Conservation (phyloP, 2,888 invertebrate species). For the Apodemia mormo region DNA sequence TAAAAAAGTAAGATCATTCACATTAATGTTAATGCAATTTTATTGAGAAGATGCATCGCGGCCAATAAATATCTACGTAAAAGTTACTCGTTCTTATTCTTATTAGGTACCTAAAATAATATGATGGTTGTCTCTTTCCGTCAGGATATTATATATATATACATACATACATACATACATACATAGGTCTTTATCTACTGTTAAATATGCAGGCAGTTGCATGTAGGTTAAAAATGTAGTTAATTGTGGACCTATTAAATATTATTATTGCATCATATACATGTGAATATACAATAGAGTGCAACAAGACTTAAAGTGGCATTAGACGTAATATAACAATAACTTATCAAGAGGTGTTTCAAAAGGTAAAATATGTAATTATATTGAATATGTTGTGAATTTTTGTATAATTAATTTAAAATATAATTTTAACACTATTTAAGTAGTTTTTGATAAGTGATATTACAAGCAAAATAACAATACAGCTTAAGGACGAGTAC, state of each 20-base stretch:
- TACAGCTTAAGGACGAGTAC: conserved; percentile 18
- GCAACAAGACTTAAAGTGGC: conserved; percentile 62
- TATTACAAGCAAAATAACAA: conserved; percentile 53
- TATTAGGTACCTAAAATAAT: no score
- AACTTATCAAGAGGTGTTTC: conserved; percentile 64
- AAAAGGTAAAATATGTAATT: conserved; percentile 51
- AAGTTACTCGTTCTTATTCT: no score
- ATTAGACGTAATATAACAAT: conserved; percentile 59
- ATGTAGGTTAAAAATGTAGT: conserved; percentile 47
- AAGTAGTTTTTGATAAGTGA: conserved; percentile 81
- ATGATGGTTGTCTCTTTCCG: no score
- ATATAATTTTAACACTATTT: conserved; percentile 55
- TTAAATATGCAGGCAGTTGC: conserved; percentile 25
- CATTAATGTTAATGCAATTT: no score
- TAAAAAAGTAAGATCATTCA: no score
- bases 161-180: no score
- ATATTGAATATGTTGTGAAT: conserved; percentile 68
- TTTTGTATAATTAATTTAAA: conserved; percentile 74
- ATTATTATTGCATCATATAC: conserved; percentile 45
- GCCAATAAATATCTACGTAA: no score
- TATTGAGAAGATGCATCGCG: not conserved
- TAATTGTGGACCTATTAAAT: conserved; percentile 55
- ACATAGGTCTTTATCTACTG: conserved; percentile 33
- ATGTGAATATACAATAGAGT: conserved; percentile 76
- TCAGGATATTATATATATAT: no score